These are phyloP conservation scores for Thelaira solivaga DNA, from an alignment of 2,888 invertebrate genomes.

Conservation along the genomic window DNA sequence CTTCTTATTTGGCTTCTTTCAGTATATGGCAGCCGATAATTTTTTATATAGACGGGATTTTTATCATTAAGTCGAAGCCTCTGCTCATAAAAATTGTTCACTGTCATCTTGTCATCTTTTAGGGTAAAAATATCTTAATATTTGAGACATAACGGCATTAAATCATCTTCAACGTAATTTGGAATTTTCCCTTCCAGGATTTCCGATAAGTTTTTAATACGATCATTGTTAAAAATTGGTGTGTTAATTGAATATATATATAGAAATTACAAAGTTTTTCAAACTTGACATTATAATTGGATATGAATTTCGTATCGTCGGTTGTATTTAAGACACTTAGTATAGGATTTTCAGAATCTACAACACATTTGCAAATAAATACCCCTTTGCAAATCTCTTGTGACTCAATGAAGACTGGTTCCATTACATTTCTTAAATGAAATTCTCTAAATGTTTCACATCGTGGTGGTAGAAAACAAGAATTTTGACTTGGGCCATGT, in stretches of 20 bases:
- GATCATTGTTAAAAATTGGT: background rate
- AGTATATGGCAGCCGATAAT: no score
- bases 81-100: background rate
- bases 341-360: background rate
- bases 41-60: no score
- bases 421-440: background rate
- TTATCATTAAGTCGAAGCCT: no score
- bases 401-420: slow-evolving; percentile 26
- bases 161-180: background rate
- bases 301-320: background rate
- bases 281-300: background rate
- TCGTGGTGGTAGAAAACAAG: slow-evolving; percentile 1
- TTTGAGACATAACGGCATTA: background rate
- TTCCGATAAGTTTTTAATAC: background rate
- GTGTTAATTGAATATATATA: no score
- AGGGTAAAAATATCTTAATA: background rate
- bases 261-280: background rate
- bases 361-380: slow-evolving; percentile 1
- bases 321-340: background rate
- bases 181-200: background rate
- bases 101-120: background rate
- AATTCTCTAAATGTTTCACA: slow-evolving; percentile 13
- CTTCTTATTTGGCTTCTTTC: no score
- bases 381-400: slow-evolving; percentile 8
- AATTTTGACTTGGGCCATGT: slow-evolving; percentile 3